Conservation (phyloP, 2,113 vertebrate genomes). For the Scophthalmus maximus region DNA sequence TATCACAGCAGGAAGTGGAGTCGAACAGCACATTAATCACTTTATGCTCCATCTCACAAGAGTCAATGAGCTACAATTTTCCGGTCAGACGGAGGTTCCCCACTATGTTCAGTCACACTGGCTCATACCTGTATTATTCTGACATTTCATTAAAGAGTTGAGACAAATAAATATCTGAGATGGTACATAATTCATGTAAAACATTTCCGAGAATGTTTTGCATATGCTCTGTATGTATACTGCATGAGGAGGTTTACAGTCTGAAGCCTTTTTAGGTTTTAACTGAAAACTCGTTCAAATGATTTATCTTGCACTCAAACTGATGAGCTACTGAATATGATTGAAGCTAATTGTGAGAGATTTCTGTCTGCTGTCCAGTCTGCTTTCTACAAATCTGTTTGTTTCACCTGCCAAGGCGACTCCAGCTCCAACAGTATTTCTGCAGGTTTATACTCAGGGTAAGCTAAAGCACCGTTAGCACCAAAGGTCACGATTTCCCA, state of each 20-base stretch:
- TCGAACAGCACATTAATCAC: constrained; percentile 78
- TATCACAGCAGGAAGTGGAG: constrained; percentile 76
- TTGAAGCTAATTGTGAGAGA: constrained; percentile 20
- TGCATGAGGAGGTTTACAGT: background rate
- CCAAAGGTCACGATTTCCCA: background rate
- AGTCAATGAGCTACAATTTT: constrained; percentile 38
- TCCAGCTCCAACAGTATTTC: constrained; percentile 23
- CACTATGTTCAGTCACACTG: constrained; percentile 10
- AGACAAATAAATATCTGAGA: background rate
- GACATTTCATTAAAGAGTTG: background rate
- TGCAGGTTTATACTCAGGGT: background rate
- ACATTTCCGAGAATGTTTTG: constrained; percentile 14
- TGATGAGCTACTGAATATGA: constrained; percentile 16
- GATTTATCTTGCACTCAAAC: constrained; percentile 9
- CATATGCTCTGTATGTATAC: background rate
- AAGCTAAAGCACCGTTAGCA: background rate
- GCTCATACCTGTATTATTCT: constrained; percentile 10
- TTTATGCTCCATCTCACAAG: constrained; percentile 69
- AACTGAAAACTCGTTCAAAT: background rate
- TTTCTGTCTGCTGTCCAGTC: background rate
- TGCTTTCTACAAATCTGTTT: constrained; percentile 28
- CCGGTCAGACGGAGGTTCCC: constrained; percentile 56
- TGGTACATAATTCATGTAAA: constrained; percentile 3
- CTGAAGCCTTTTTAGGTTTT: constrained; percentile 4
- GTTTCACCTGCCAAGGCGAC: constrained; percentile 17